These are phyloP conservation scores for Hymenopus coronatus DNA, from an alignment of 2,888 invertebrate genomes.

Conservation along the genomic window DNA sequence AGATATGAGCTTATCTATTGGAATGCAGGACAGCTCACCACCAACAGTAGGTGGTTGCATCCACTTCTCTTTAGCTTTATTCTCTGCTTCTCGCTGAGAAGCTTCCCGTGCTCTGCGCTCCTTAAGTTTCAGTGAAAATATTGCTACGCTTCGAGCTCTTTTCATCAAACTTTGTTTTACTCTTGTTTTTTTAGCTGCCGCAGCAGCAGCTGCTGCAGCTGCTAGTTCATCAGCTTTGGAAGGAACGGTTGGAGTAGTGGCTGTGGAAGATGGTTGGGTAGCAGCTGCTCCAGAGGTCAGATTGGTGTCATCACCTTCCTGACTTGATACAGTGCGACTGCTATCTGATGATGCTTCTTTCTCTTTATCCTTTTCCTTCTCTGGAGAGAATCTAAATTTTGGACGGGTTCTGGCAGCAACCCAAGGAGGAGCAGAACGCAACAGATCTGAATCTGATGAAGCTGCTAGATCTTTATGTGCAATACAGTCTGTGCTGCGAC, in stretches of 20 bases:
- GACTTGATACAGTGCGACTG: constrained; percentile 56
- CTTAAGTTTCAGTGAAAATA: constrained; percentile 77
- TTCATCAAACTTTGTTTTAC: constrained; percentile 77
- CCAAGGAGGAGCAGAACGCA: constrained; percentile 59
- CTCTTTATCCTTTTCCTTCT: constrained; percentile 39
- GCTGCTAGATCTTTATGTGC: constrained; percentile 59
- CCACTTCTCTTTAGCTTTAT: constrained; percentile 51
- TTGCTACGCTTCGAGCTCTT: constrained; percentile 79
- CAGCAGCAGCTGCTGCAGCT: constrained; percentile 17
- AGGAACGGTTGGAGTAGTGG: background rate
- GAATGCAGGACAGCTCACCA: constrained; percentile 79
- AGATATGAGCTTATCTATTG: constrained; percentile 70
- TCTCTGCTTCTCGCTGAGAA: constrained; percentile 61
- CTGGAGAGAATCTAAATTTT: constrained; percentile 48
- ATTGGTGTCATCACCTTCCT: constrained; percentile 48
- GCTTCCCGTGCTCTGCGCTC: constrained; percentile 77
- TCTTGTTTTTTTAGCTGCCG: constrained; percentile 63
- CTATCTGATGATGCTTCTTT: constrained; percentile 48
- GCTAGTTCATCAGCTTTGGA: constrained; percentile 29
- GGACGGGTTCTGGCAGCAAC: constrained; percentile 43
- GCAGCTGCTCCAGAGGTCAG: constrained; percentile 1
- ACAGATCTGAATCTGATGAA: constrained; percentile 58
- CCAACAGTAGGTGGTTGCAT: constrained; percentile 55
- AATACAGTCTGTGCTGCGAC: constrained; percentile 78
- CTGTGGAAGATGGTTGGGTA: background rate